A percentile compares a stretch with the other conserved stretches of the same genome.
Evolutionary conservation across 1,140 invertebrate genomes (phyloP).

Genomic region (Philopotamus ludificatus): DNA sequence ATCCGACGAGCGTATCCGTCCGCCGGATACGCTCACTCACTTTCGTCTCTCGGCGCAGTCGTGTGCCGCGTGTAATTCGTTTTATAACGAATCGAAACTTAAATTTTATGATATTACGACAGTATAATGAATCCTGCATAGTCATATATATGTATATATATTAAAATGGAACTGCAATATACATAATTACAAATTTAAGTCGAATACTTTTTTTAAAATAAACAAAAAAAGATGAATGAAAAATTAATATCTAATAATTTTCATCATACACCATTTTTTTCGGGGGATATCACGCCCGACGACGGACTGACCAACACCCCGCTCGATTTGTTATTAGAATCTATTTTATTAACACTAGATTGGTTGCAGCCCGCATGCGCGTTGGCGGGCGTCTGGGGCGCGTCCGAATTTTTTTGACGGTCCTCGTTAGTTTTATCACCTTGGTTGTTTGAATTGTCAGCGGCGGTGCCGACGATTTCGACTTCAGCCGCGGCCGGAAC

Average conservation of each 20-base stretch:
- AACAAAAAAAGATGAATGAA: neutral
- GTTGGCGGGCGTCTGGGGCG: neutral
- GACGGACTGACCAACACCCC: slow-evolving; percentile 12
- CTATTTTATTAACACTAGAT: slow-evolving; percentile 7
- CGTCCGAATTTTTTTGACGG: neutral
- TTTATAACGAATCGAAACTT: no score
- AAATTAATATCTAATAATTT: slow-evolving; percentile 9
- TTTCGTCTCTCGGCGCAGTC: no score
- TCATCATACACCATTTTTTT: slow-evolving; percentile 38
- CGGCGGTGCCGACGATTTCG: no score
- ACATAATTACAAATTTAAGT: no score
- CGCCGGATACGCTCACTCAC: no score
- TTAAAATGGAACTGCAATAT: no score
- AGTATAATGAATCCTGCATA: no score
- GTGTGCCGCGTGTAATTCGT: no score
- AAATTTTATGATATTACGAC: no score
- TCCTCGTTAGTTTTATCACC: slow-evolving; percentile 22
- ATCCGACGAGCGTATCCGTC: no score
- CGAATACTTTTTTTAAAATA: no score
- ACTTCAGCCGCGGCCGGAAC: slow-evolving; percentile 20
- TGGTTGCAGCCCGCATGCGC: neutral
- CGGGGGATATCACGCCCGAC: slow-evolving; percentile 10
- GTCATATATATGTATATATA: slow-evolving; percentile 2
- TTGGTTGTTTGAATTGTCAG: slow-evolving; percentile 12
- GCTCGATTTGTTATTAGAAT: slow-evolving; percentile 7